Evolutionary conservation across 2,797 vertebrate species (phyloP).

Genomic region (Benthosema pterotum): DNA sequence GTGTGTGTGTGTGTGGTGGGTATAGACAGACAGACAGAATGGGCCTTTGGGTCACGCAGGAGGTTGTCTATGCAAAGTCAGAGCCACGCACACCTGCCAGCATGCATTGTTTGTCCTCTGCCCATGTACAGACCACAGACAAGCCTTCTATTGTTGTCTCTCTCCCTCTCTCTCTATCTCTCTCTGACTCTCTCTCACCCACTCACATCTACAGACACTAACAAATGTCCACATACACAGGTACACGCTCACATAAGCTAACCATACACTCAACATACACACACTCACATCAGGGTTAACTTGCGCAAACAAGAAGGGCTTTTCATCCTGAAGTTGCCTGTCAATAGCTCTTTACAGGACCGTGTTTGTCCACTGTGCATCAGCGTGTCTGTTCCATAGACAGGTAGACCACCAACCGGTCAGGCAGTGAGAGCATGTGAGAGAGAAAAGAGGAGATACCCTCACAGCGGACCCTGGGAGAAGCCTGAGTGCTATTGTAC

Average conservation of each 20-base stretch:
- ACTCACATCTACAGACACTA: not conserved
- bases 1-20: conserved; percentile 20
- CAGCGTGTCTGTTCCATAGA: conserved; percentile 50
- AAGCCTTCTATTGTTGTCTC: conserved; percentile 77
- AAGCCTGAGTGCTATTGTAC: conserved; percentile 2
- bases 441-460: conserved; percentile 24
- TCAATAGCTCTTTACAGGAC: conserved; percentile 59
- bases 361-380: conserved; percentile 52
- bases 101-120: conserved; percentile 63
- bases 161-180: no score
- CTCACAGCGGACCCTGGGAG: conserved; percentile 19
- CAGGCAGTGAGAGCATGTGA: not conserved
- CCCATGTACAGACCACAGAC: conserved; percentile 64
- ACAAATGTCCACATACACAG: not conserved
- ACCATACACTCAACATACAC: not conserved
- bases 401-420: conserved; percentile 13
- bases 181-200: not conserved
- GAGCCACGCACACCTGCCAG: conserved; percentile 78
- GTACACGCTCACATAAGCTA: conserved; percentile 5
- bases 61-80: conserved; percentile 82
- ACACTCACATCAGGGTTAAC: conserved; percentile 46
- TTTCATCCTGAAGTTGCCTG: conserved; percentile 59
- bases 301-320: conserved; percentile 64
- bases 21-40: conserved; percentile 43
- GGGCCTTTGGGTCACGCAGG: conserved; percentile 34